Base-by-base conservation (phyloP, 2,113 vertebrate species). In the Triplophysa rosa region DNA sequence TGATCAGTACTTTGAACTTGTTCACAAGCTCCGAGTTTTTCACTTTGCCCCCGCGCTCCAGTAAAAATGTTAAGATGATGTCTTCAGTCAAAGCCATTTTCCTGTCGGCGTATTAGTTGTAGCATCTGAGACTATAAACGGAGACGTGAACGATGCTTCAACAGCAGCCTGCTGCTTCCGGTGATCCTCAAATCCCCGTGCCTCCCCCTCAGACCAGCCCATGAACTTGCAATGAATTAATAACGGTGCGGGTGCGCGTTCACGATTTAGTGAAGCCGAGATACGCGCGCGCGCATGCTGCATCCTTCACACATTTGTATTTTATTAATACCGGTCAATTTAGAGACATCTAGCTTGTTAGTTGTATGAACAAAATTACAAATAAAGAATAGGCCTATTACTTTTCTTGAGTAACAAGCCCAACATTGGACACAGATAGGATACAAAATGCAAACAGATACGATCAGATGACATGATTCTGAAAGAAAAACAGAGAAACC, bases 11-110 rank as follows among this genome's bases (percentile, higher is more conserved):
- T 88, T 89, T 92, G 89, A 97, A 96, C 82, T 88, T 84, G 81
- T 82, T 88, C 84, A 95, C 52, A 84, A 98, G 92, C 70, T 96
- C 95, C 0, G 93, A 84, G 88, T 93, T 93, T 78, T 83, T 93
- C 87, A 92, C 95, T 88, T 91, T 87, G 0, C 96, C 96, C 24
- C 94, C 95, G 29, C 62, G 90, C n/a, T 94, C 93, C 87, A 90
- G 83, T 71, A 98, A 82, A 89, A 96, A 96, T 21, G 87, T 87
- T 80, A 95, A 85, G 85, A 97, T 84, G 0, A 84, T 89, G 13
- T 93, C 95, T 74, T 94, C 93, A 59, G 92, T 95, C 86, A 95
- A 86, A 54, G 89, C 91, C 84, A 93, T 94, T 9, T 65, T 89
- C 83, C 37, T 4, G 0, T 33, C 1, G n/a, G 13, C 4, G 19